A percentile compares a stretch with the other conserved stretches of the same genome.
Conservation (phyloP, 1,140 invertebrate species). For the Muscidifurax raptorellus region DNA sequence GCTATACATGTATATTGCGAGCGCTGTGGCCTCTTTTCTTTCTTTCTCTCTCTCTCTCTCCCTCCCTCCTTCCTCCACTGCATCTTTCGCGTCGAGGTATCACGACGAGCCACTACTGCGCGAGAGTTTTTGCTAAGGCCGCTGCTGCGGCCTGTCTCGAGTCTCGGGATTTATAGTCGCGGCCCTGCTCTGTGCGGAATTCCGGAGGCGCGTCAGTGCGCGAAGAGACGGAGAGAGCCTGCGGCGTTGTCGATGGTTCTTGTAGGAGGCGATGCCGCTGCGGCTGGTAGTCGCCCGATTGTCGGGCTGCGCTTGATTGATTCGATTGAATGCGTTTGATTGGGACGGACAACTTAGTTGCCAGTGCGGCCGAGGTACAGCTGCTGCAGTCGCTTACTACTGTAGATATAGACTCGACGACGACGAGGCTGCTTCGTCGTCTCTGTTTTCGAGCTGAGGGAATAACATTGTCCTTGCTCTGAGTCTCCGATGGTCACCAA, state of each 20-base stretch:
- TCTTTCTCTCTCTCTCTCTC: not conserved
- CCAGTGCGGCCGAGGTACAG: not conserved
- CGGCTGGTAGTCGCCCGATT: not conserved
- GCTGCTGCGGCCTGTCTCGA: not conserved
- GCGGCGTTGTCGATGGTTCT: not conserved
- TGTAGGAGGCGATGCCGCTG: not conserved
- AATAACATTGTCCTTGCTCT: too few relatives aligned
- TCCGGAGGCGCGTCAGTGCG: not conserved
- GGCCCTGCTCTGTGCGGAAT: not conserved
- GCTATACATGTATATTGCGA: too few relatives aligned
- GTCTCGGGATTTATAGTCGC: not conserved
- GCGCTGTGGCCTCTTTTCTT: not conserved
- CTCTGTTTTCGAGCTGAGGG: not conserved
- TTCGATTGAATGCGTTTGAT: constrained; percentile 11
- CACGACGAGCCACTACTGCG: not conserved
- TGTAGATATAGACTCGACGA: too few relatives aligned
- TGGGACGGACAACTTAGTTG: not conserved
- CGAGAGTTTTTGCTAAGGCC: not conserved
- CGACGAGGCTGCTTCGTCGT: not conserved
- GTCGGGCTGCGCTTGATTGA: not conserved
- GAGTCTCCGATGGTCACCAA: too few relatives aligned
- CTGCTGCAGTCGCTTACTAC: not conserved
- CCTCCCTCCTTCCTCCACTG: not conserved
- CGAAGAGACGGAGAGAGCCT: not conserved
- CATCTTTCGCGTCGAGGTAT: not conserved